phyloP scores from a whole-genome alignment of 1,140 invertebrate species.

The Caenorhabditis briggsae region DNA sequence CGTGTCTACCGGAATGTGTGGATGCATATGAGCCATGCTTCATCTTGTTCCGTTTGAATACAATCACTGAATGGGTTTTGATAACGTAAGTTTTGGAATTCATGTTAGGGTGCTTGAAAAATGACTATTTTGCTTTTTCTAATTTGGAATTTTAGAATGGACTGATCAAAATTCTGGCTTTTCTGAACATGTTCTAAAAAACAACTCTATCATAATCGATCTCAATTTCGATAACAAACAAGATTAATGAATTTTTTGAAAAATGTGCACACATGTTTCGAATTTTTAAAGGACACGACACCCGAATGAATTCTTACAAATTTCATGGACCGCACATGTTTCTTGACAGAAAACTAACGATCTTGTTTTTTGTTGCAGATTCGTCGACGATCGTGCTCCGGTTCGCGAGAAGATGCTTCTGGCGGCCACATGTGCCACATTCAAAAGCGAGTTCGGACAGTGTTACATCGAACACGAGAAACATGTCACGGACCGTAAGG shows the following conservation, averaged over 20 bases:
- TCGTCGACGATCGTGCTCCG: constrained; percentile 77
- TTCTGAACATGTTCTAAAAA: too few relatives aligned
- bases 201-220: too few relatives aligned
- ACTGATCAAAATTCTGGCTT: too few relatives aligned
- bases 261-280: too few relatives aligned
- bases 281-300: constrained; percentile 81
- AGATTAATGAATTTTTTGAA: too few relatives aligned
- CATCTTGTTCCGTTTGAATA: constrained; percentile 90
- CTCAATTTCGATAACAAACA: too few relatives aligned
- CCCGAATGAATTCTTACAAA: neutral
- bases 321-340: neutral
- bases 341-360: neutral
- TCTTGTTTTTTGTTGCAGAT: constrained; percentile 68
- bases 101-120: neutral
- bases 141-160: too few relatives aligned
- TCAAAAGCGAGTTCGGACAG: constrained; percentile 95
- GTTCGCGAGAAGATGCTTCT: constrained; percentile 97
- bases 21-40: constrained; percentile 92
- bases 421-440: constrained; percentile 95
- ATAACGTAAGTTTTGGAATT: constrained; percentile 88
- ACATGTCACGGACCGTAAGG: constrained; percentile 83
- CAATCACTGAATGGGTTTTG: constrained; percentile 90
- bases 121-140: neutral
- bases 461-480: constrained; percentile 91
- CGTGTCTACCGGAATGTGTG: constrained; percentile 82